A percentile compares a stretch with the other conserved stretches of the same genome.
Conservation (phyloP, 1,140 invertebrate species). For the Drosophila burlai region DNA sequence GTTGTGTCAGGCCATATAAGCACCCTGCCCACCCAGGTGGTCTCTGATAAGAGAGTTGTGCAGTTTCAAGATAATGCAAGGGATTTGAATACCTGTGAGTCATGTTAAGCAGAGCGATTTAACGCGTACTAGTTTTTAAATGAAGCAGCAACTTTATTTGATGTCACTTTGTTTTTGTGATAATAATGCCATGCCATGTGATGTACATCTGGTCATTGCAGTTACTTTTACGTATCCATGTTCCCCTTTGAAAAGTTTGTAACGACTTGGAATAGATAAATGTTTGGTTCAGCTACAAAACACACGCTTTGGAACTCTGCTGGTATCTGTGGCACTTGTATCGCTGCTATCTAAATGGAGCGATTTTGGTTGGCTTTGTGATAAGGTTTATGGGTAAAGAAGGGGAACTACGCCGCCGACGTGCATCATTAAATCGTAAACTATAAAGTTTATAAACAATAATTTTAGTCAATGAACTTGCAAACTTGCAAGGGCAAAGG, state of each 20-base stretch:
- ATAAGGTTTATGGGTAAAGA: constrained; percentile 45
- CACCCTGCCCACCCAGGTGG: background rate
- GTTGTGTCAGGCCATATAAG: constrained; percentile 28
- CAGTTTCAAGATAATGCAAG: background rate
- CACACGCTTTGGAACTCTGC: background rate
- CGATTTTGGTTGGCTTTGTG: constrained; percentile 21
- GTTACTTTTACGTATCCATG: background rate
- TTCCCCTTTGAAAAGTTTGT: background rate
- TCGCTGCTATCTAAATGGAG: constrained; percentile 30
- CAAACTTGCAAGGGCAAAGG: background rate
- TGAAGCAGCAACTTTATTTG: too few species aligned
- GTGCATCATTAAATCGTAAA: constrained; percentile 1
- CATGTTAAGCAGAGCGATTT: background rate
- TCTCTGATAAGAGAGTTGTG: constrained; percentile 26
- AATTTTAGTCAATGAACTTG: background rate
- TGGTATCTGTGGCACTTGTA: constrained; percentile 10
- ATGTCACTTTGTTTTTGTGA: background rate
- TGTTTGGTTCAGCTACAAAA: background rate
- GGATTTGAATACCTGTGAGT: background rate
- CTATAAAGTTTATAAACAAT: constrained; percentile 4
- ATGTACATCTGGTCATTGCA: background rate
- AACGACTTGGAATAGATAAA: background rate
- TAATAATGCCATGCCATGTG: background rate
- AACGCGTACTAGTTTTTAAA: too few species aligned
- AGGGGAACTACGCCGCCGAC: background rate